These are phyloP conservation scores for Pomacea canaliculata DNA, from an alignment of 2,888 invertebrate species.

Conservation along the genomic window DNA sequence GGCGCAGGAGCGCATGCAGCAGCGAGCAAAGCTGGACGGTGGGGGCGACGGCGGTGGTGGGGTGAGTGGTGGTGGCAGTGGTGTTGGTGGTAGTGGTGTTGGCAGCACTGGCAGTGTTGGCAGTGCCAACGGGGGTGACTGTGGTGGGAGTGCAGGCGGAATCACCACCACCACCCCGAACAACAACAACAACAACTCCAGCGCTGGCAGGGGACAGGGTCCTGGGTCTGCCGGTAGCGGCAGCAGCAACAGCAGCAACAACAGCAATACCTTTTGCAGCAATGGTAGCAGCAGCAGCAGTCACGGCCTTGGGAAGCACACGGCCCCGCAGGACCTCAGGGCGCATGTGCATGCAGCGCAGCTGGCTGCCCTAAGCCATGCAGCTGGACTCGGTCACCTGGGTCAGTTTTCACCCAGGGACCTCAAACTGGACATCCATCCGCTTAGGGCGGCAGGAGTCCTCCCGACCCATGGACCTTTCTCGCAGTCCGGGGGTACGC, in stretches of 20 bases:
- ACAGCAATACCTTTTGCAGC: conserved; percentile 2
- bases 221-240: neutral
- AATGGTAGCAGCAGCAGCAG: conserved; percentile 12
- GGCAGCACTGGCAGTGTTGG: neutral
- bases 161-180: neutral
- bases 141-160: neutral
- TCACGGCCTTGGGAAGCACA: conserved; percentile 4
- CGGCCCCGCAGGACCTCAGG: conserved; percentile 30
- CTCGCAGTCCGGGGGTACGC: conserved; percentile 22
- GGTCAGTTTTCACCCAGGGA: conserved; percentile 30
- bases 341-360: conserved; percentile 33
- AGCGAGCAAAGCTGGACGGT: conserved; percentile 27
- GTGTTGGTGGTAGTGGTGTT: neutral
- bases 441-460: conserved; percentile 6
- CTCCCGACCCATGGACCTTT: conserved; percentile 26
- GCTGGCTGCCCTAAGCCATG: conserved; percentile 32
- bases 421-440: conserved; percentile 28
- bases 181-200: neutral
- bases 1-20: conserved; percentile 41
- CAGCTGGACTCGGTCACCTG: conserved; percentile 32
- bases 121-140: neutral
- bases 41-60: conserved; percentile 13
- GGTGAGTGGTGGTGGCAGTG: neutral
- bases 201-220: conserved; percentile 9
- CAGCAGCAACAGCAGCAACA: conserved; percentile 8